phyloP scores from a whole-genome alignment of 92 coral and sea anemone genomes.

The Meandrina meandrites region DNA sequence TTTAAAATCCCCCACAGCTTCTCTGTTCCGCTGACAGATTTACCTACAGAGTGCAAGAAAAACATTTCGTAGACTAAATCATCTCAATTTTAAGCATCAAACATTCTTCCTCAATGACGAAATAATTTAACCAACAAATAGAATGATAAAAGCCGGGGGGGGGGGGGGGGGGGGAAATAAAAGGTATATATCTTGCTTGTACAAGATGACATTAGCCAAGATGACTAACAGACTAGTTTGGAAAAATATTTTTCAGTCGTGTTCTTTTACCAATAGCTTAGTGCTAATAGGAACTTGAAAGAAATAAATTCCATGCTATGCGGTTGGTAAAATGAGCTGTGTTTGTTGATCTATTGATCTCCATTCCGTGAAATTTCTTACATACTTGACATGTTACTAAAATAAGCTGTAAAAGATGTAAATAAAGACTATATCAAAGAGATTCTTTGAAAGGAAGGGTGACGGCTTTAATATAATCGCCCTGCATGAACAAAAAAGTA shows the following conservation, averaged over 20 bases:
- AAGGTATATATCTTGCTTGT: background rate
- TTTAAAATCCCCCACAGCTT: background rate
- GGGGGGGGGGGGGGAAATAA: too few relatives aligned
- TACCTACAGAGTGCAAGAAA: background rate
- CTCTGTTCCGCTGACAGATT: slow-evolving; percentile 6
- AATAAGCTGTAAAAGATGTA: background rate
- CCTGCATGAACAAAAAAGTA: background rate
- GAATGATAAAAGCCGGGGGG: too few relatives aligned
- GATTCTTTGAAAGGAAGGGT: background rate
- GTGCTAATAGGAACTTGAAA: too few relatives aligned
- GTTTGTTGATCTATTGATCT: background rate
- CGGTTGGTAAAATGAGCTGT: background rate
- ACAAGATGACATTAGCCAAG: background rate
- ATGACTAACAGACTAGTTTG: background rate
- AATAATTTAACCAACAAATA: background rate
- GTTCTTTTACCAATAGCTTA: background rate
- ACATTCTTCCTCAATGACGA: background rate
- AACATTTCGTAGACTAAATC: background rate
- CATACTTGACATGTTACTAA: background rate
- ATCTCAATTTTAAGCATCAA: slow-evolving; percentile 4
- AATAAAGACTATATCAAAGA: background rate
- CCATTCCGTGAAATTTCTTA: background rate
- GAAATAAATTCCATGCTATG: background rate
- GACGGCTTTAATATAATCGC: background rate
- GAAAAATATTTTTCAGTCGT: too few relatives aligned